phyloP scores from a whole-genome alignment of 2,888 invertebrate species.

The Heterodera filipjevi region DNA sequence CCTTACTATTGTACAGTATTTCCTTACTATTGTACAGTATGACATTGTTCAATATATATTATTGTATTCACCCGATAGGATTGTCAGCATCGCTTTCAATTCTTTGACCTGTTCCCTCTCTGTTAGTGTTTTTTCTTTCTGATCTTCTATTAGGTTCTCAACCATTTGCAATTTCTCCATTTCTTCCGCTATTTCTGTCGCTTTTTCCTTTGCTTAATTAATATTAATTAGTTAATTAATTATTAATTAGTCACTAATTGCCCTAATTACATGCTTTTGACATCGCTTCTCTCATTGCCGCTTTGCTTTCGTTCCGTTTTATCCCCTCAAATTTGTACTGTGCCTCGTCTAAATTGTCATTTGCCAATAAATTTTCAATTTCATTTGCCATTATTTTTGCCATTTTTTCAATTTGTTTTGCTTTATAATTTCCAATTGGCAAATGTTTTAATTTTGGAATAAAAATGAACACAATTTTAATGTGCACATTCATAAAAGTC shows the following conservation, averaged over 20 bases:
- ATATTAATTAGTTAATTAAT: not conserved
- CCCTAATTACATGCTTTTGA: not conserved
- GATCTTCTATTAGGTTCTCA: not conserved
- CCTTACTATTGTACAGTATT: too few species aligned
- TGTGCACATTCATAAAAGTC: not conserved
- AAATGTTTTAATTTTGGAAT: not conserved
- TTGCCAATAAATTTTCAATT: slow-evolving; percentile 2
- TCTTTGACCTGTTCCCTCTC: not conserved
- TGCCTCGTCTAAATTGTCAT: slow-evolving; percentile 1
- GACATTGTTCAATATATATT: not conserved
- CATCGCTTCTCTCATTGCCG: not conserved
- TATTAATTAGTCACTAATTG: not conserved
- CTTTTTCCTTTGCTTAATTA: not conserved
- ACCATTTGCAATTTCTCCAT: not conserved
- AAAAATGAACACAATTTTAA: not conserved
- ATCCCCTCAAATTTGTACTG: not conserved
- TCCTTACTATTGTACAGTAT: too few species aligned
- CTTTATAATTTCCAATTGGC: not conserved
- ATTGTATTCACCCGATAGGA: not conserved
- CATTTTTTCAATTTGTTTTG: slow-evolving; percentile 2
- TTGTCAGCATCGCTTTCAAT: not conserved
- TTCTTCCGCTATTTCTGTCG: not conserved
- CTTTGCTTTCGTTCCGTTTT: not conserved
- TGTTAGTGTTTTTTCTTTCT: not conserved
- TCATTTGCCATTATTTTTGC: not conserved